These are phyloP conservation scores for Drosophila leontia DNA, from an alignment of 1,140 invertebrate genomes.

Conservation along the genomic window DNA sequence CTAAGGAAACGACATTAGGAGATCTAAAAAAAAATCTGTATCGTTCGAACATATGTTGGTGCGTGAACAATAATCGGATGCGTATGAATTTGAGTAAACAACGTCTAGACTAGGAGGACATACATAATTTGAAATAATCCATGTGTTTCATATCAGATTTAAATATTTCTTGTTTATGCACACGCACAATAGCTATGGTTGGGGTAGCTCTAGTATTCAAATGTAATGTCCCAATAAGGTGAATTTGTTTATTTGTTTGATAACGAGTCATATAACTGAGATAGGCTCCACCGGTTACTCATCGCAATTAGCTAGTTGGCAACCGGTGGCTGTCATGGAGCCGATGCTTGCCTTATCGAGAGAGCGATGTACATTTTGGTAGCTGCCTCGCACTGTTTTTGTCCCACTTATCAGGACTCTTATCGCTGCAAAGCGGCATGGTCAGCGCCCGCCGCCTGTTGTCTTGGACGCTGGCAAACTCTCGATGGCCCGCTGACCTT, in stretches of 20 bases:
- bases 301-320: slow-evolving; percentile 10
- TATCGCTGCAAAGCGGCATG: slow-evolving; percentile 52
- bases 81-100: slow-evolving; percentile 5
- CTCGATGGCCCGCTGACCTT: slow-evolving; percentile 64
- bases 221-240: background rate
- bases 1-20: background rate
- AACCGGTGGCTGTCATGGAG: slow-evolving; percentile 4
- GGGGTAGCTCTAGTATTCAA: slow-evolving; percentile 10
- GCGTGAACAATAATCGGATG: background rate
- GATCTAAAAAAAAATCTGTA: background rate
- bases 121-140: slow-evolving; percentile 1
- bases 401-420: slow-evolving; percentile 26
- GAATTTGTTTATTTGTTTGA: slow-evolving; percentile 9
- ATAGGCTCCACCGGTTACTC: slow-evolving; percentile 6
- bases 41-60: background rate
- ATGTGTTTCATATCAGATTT: slow-evolving; percentile 1
- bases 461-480: slow-evolving; percentile 23
- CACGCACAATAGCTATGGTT: background rate
- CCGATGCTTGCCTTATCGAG: slow-evolving; percentile 36
- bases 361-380: slow-evolving; percentile 14
- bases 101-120: slow-evolving; percentile 11
- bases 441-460: slow-evolving; percentile 20
- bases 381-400: slow-evolving; percentile 17
- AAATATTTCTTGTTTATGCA: background rate
- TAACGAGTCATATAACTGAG: slow-evolving; percentile 12